These are phyloP conservation scores for Drosophila kurseongensis DNA, from an alignment of 1,140 invertebrate species.

Conservation along the genomic window DNA sequence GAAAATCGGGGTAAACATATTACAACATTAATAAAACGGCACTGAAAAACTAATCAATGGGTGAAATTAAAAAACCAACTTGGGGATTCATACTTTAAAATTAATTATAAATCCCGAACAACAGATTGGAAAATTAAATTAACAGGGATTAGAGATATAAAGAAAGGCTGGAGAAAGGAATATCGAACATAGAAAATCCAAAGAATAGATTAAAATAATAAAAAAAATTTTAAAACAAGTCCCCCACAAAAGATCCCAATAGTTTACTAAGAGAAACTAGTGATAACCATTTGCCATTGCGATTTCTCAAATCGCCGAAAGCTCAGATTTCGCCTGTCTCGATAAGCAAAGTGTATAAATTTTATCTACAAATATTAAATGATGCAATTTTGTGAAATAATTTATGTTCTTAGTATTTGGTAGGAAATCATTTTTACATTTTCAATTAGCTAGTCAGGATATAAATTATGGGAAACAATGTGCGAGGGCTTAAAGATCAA, in stretches of 20 bases:
- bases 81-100: too few relatives aligned
- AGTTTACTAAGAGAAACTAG: background rate
- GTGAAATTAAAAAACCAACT: background rate
- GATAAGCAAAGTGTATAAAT: background rate
- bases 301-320: background rate
- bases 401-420: conserved; percentile 3
- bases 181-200: background rate
- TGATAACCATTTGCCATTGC: background rate
- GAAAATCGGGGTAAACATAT: conserved; percentile 10
- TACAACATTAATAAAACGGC: conserved; percentile 6
- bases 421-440: conserved; percentile 19
- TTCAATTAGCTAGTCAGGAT: conserved; percentile 10
- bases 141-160: too few relatives aligned
- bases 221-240: background rate
- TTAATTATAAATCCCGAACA: too few relatives aligned
- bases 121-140: too few relatives aligned
- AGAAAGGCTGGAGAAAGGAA: background rate
- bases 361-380: conserved; percentile 22
- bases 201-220: background rate
- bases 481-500: background rate
- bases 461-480: background rate
- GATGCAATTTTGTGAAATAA: conserved; percentile 15
- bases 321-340: background rate
- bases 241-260: background rate
- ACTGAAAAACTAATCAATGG: background rate